A percentile compares a stretch with the other conserved stretches of the same genome.
Evolutionary conservation across 2,113 vertebrate species (phyloP).

Genomic region (Oncorhynchus masou): DNA sequence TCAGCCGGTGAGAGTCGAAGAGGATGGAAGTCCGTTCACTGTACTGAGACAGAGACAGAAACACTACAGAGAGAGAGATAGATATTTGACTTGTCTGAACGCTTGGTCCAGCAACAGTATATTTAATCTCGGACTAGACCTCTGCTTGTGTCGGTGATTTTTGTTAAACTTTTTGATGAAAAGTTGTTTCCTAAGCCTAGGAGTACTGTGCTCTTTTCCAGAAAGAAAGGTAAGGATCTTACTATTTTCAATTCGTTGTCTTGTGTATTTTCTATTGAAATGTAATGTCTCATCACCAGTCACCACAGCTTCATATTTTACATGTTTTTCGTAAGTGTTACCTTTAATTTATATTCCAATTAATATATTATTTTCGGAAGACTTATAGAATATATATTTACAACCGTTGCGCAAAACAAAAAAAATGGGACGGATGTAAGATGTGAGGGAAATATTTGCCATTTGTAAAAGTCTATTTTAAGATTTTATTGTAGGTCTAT

Average conservation of each 20-base stretch:
- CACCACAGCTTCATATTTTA: neutral
- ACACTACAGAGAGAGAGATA: conserved; percentile 18
- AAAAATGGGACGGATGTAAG: too few species aligned
- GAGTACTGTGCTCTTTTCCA: conserved; percentile 32
- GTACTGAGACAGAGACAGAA: conserved; percentile 48
- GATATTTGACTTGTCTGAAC: neutral
- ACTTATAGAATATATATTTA: too few species aligned
- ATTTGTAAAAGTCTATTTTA: too few species aligned
- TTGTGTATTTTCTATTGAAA: neutral
- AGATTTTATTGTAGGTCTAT: too few species aligned
- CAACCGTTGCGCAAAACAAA: too few species aligned
- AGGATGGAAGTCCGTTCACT: conserved; percentile 71
- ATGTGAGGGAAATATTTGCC: too few species aligned
- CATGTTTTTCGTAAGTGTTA: neutral
- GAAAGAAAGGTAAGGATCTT: conserved; percentile 50
- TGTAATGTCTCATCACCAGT: neutral
- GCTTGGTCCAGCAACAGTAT: neutral
- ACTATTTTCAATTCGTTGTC: neutral
- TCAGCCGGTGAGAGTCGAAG: conserved; percentile 59
- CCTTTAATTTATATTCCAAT: neutral
- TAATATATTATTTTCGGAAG: too few species aligned
- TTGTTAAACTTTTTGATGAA: conserved; percentile 9
- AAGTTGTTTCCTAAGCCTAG: conserved; percentile 13
- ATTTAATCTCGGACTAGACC: conserved; percentile 21
- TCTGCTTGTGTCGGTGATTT: conserved; percentile 20